Percentiles rank a stretch among this genome's conserved stretches.
Conservation (phyloP, 2,113 vertebrate species). For the Petrocephalus zakoni region DNA sequence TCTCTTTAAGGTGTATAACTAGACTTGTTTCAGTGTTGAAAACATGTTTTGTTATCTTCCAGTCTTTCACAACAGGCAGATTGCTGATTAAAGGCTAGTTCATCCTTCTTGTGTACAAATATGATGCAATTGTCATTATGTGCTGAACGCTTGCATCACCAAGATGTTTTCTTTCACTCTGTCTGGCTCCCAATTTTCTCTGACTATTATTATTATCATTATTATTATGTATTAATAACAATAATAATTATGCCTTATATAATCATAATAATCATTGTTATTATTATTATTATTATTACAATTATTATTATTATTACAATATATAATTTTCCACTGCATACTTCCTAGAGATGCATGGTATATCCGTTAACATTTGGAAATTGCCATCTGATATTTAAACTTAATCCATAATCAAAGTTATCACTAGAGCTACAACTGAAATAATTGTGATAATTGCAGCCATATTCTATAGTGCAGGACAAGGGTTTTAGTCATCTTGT, state of each 20-base stretch:
- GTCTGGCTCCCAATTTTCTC: not conserved
- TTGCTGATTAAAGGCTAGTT: not conserved
- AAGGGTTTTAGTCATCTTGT: not conserved
- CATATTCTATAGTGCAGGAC: not conserved
- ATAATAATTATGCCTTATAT: too few species aligned
- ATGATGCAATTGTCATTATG: not conserved
- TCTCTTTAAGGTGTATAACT: not conserved
- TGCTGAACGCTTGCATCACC: not conserved
- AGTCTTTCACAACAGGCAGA: not conserved
- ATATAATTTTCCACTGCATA: not conserved
- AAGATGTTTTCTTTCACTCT: not conserved
- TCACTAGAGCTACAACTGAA: not conserved
- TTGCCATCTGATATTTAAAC: not conserved
- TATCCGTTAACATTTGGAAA: not conserved
- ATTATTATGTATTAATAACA: not conserved
- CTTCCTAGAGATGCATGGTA: not conserved
- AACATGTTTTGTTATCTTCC: not conserved
- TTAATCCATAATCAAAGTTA: not conserved
- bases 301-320: not conserved
- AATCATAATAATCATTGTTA: not conserved
- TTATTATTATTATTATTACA: not conserved
- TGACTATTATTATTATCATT: not conserved
- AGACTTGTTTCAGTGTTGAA: not conserved
- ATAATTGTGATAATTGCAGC: not conserved
- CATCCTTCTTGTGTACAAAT: not conserved